A percentile compares a stretch with the other conserved stretches of the same genome.
Conservation (phyloP, 2,888 invertebrate genomes). For the Polydrusus pterygomalis region DNA sequence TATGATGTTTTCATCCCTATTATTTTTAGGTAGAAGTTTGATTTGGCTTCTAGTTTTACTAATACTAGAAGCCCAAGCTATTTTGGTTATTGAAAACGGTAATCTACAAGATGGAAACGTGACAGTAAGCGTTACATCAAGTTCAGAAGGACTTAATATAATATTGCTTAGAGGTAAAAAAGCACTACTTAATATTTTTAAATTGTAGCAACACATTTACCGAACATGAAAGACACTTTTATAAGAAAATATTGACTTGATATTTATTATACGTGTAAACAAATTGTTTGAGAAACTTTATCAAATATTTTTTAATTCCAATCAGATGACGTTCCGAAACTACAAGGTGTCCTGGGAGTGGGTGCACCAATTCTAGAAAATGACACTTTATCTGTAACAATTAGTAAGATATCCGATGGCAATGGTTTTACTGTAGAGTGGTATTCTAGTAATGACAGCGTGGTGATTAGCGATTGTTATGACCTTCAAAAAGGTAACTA, state of each 20-base stretch:
- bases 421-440: slow-evolving; percentile 37
- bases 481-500: slow-evolving; percentile 37
- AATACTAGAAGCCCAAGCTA: neutral
- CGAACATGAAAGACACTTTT: too few relatives aligned
- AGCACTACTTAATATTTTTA: neutral
- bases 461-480: slow-evolving; percentile 32
- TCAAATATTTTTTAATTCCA: neutral
- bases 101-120: neutral
- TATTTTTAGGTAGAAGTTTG: neutral
- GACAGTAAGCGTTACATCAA: neutral
- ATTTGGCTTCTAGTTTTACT: neutral
- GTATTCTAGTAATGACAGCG: neutral
- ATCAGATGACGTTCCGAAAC: slow-evolving; percentile 17
- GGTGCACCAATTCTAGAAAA: neutral
- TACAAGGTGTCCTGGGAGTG: slow-evolving; percentile 32
- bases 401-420: neutral
- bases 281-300: too few relatives aligned
- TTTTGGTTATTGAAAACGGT: too few relatives aligned
- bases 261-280: too few relatives aligned
- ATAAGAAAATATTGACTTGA: too few relatives aligned
- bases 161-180: neutral
- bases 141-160: neutral
- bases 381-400: neutral
- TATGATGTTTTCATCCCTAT: too few relatives aligned
- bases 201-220: neutral